A percentile compares a stretch with the other conserved stretches of the same genome.
phyloP scores from a whole-genome alignment of 2,888 invertebrate genomes.

The Drosophila colorata region DNA sequence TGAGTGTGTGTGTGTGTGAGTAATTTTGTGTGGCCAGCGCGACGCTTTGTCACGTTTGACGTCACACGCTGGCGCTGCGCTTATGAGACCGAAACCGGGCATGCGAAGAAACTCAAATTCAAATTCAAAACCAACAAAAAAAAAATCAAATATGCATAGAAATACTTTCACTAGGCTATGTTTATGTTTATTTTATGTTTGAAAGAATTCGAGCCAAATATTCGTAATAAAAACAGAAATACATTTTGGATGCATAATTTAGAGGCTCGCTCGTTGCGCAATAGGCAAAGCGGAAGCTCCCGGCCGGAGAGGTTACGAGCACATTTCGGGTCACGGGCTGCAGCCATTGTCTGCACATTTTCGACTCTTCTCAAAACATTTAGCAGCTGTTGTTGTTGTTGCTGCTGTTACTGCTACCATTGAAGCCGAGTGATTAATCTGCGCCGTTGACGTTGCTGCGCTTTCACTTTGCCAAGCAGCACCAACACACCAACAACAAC shows the following conservation, averaged over 20 bases:
- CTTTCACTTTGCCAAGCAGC: conserved; percentile 73
- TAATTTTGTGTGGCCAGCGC: conserved; percentile 33
- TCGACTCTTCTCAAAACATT: conserved; percentile 36
- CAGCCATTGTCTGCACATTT: conserved; percentile 19
- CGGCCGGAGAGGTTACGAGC: conserved; percentile 16
- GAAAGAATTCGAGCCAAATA: conserved; percentile 42
- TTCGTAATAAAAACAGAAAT: neutral
- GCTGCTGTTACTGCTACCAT: conserved; percentile 28
- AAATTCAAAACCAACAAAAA: conserved; percentile 15
- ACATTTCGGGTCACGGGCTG: conserved; percentile 26
- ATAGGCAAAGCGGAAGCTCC: conserved; percentile 29
- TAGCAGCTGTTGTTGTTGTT: conserved; percentile 37
- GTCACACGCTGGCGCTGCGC: conserved; percentile 56
- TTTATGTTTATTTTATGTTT: conserved; percentile 11
- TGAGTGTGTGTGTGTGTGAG: conserved; percentile 26
- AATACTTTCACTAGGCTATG: conserved; percentile 67
- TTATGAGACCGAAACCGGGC: conserved; percentile 61
- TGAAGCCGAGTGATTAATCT: conserved; percentile 69
- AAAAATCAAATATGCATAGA: conserved; percentile 49
- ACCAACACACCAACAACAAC: conserved; percentile 25
- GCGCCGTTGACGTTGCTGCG: conserved; percentile 25
- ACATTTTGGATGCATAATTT: conserved; percentile 34
- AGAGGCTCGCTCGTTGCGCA: conserved; percentile 38
- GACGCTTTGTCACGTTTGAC: conserved; percentile 62
- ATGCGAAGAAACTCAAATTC: conserved; percentile 65